Evolutionary conservation across 2,797 vertebrate genomes (phyloP), one percentile per base, ranked within the genome.

Genomic region (Triplophysa yarkandensis): DNA sequence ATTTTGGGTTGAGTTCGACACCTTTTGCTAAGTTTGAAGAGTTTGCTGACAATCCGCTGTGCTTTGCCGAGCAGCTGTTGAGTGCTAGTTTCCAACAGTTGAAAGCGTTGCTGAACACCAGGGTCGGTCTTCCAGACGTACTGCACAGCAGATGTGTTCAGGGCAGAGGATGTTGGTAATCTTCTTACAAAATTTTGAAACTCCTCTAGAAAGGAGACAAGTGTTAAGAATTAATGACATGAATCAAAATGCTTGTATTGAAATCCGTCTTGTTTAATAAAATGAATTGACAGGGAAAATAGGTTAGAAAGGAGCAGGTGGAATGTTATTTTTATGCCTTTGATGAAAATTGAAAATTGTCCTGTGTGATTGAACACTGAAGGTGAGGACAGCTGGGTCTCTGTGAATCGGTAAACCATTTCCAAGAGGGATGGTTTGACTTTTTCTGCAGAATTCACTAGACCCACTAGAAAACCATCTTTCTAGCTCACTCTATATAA

Each of bases 21-120:
- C 78, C 96, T 93, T 90, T 96, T 98, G 90, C 96, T 97, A 70
- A 99, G 96, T 83, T 92, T 93, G 83, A 98, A 99, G 85, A 99
- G 94, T 84, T 96, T 98, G 88, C 92, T 91, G 84, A 96, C 89
- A 61, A 95, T 94, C 84, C 92, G 94, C 19, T 93, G 93, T 0
- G 95, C 94, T 91, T 98, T 99, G 82, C 90, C 86, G 84, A 96
- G 90, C 39, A 98, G 94, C 67, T 95, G 94, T 81, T 89, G 94
- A 88, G 89, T 90, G 93, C 89, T 89, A 84, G 83, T 93, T 85
- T 98, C 95, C 87, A 99, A 91, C 86, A 94, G 95, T 54, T 94
- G 93, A 65, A 96, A 96, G 83, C 97, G 95, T 28, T 95, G 95
- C 71, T 96, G 94, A 66, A 97, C 87, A 76, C 92, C 90, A 19